Evolutionary conservation across 1,140 invertebrate genomes (phyloP).

Genomic region (Sitophilus oryzae): DNA sequence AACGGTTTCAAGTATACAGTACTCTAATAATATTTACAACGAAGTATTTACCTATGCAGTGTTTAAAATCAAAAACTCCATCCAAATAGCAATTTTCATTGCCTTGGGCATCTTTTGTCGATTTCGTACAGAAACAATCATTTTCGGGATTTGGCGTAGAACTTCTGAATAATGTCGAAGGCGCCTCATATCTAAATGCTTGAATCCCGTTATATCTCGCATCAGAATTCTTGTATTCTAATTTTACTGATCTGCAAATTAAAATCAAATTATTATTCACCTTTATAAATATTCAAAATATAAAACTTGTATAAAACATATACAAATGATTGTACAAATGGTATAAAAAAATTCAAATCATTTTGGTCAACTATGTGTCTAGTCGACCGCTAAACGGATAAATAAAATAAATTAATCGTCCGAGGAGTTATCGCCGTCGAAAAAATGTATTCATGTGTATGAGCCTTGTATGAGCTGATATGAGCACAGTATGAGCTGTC

Average conservation of each 20-base stretch:
- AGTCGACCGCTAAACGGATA: too few relatives aligned
- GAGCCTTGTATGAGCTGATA: too few relatives aligned
- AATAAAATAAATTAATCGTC: too few relatives aligned
- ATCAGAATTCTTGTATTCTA: constrained; percentile 15
- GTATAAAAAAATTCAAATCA: neutral
- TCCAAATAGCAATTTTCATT: constrained; percentile 30
- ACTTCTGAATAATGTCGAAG: constrained; percentile 15
- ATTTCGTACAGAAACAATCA: constrained; percentile 34
- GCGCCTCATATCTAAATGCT: constrained; percentile 24
- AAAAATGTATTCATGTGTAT: too few relatives aligned
- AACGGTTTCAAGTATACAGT: constrained; percentile 10
- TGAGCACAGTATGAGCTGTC: too few relatives aligned
- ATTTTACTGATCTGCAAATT: constrained; percentile 27
- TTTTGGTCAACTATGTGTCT: too few relatives aligned
- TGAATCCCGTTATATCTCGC: constrained; percentile 29
- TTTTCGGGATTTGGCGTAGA: constrained; percentile 13
- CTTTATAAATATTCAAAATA: too few relatives aligned
- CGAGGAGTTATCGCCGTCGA: too few relatives aligned
- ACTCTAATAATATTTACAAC: too few relatives aligned
- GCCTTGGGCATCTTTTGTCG: constrained; percentile 22
- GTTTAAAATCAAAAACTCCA: constrained; percentile 32
- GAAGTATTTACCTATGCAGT: constrained; percentile 31
- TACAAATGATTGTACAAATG: neutral
- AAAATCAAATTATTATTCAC: too few relatives aligned
- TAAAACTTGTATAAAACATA: too few relatives aligned